Conservation (phyloP, 1,140 invertebrate species). For the Ostrea denselamellosa region DNA sequence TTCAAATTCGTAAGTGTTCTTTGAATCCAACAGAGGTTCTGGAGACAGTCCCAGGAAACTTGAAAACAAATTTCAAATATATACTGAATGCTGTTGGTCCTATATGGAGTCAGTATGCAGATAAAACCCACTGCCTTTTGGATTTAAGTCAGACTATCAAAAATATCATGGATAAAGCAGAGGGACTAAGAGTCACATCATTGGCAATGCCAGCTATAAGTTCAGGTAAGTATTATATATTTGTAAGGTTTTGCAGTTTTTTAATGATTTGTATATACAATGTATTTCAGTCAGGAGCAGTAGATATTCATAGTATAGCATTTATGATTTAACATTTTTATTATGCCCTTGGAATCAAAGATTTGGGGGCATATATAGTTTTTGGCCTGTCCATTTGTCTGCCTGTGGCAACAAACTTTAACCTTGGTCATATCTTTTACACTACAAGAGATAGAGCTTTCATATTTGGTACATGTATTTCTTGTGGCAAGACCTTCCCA, state of each 20-base stretch:
- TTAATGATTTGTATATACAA: no score
- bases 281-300: no score
- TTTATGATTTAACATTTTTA: no score
- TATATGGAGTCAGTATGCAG: neutral
- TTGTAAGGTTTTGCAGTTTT: neutral
- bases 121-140: neutral
- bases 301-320: no score
- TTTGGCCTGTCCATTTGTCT: no score
- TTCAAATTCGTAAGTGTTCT: neutral
- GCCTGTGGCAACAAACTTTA: no score
- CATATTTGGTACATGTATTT: no score
- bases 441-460: no score
- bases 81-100: slow-evolving; percentile 24
- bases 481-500: no score
- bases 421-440: no score
- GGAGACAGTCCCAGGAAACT: neutral
- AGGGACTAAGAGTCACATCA: neutral
- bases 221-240: neutral
- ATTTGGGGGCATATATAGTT: no score
- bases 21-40: neutral
- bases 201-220: slow-evolving; percentile 27
- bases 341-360: no score
- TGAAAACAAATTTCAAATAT: neutral
- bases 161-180: neutral
- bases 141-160: neutral